A percentile compares a stretch with the other conserved stretches of the same genome.
Conservation (phyloP, 2,113 vertebrate genomes). For the Ia io region DNA sequence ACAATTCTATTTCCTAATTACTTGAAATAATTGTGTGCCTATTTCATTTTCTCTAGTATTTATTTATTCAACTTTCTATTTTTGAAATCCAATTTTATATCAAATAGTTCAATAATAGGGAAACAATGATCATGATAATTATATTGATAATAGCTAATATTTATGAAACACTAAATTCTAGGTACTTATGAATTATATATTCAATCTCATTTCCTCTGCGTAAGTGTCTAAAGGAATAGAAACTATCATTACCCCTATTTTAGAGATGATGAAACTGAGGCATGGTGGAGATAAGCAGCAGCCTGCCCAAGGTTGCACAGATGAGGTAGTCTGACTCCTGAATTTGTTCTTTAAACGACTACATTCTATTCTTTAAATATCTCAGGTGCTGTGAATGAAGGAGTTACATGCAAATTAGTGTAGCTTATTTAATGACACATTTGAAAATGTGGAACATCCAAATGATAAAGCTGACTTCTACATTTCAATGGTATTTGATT, state of each 20-base stretch:
- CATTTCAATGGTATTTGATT: neutral
- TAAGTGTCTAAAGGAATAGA: neutral
- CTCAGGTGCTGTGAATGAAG: neutral
- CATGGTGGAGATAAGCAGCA: accelerated
- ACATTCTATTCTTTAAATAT: neutral
- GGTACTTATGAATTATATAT: neutral
- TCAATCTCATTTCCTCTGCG: neutral
- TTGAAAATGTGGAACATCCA: neutral
- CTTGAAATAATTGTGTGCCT: neutral
- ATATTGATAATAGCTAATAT: neutral
- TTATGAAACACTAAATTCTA: slow-evolving; percentile 8
- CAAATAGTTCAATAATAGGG: neutral
- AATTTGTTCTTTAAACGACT: neutral
- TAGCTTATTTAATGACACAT: neutral
- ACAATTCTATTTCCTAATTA: neutral
- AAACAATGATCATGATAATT: neutral
- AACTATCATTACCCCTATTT: neutral
- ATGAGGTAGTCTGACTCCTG: neutral
- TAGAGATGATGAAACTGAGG: neutral
- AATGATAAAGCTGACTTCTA: neutral
- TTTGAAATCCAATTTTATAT: slow-evolving; percentile 28
- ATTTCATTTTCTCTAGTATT: neutral
- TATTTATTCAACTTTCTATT: slow-evolving; percentile 11
- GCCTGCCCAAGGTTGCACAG: neutral
- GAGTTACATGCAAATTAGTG: neutral